Percentiles rank a stretch among this genome's conserved stretches.
These are phyloP conservation scores for Netelia inedita DNA, from an alignment of 2,888 invertebrate species.

Conservation along the genomic window DNA sequence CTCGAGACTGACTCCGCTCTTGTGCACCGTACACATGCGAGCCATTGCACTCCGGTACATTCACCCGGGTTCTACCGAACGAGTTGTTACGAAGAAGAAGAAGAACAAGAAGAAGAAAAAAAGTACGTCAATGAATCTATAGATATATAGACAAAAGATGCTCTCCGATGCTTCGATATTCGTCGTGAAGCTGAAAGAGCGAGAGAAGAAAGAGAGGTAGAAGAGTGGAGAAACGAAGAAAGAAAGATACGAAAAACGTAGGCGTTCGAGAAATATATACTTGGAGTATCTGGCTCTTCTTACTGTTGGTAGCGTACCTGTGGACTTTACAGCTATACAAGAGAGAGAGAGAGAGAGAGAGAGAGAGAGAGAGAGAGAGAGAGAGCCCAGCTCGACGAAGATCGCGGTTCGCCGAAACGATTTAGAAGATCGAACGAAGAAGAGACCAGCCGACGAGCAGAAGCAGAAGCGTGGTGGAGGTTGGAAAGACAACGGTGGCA, in stretches of 20 bases:
- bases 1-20: neutral
- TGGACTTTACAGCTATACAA: conserved; percentile 55
- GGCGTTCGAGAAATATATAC: conserved; percentile 58
- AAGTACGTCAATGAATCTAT: neutral
- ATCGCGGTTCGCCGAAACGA: conserved; percentile 65
- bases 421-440: conserved; percentile 40
- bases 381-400: neutral
- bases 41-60: conserved; percentile 49
- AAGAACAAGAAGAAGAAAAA: conserved; percentile 1
- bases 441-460: neutral
- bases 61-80: conserved; percentile 50
- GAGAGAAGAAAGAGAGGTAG: conserved; percentile 1
- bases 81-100: conserved; percentile 38
- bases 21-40: conserved; percentile 11
- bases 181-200: neutral
- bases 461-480: neutral
- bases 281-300: conserved; percentile 36
- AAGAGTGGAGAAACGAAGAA: neutral
- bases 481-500: conserved; percentile 39
- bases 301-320: conserved; percentile 43
- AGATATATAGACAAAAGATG: conserved; percentile 25
- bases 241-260: conserved; percentile 57
- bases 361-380: neutral
- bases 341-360: neutral
- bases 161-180: neutral